Conservation (phyloP, 2,888 invertebrate genomes). For the Pollenia angustigena region DNA sequence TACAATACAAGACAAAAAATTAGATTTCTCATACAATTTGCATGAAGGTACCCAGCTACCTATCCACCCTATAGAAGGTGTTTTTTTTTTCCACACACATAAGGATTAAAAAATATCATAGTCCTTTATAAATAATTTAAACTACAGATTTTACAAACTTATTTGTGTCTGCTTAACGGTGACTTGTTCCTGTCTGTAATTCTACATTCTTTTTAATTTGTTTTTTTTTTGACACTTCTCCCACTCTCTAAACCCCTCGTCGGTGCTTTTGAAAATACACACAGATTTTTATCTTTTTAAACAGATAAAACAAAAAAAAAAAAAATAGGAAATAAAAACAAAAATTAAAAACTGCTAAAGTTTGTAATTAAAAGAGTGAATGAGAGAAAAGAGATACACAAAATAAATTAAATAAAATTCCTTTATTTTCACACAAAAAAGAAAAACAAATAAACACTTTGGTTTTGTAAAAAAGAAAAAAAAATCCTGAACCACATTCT, state of each 20-base stretch:
- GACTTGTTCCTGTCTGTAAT: slow-evolving; percentile 46
- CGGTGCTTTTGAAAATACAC: slow-evolving; percentile 7
- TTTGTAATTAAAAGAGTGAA: slow-evolving; percentile 53
- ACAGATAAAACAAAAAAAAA: slow-evolving; percentile 17
- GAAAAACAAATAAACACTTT: slow-evolving; percentile 51
- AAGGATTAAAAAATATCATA: no score
- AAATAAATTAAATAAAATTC: slow-evolving; percentile 22
- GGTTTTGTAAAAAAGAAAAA: background rate
- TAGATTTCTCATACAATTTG: no score
- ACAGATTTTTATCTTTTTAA: slow-evolving; percentile 28
- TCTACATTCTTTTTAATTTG: slow-evolving; percentile 25
- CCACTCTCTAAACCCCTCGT: slow-evolving; percentile 3
- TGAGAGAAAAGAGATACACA: slow-evolving; percentile 12
- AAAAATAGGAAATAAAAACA: slow-evolving; percentile 16
- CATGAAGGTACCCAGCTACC: no score
- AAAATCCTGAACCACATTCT: slow-evolving; percentile 20
- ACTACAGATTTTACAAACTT: background rate
- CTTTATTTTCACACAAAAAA: slow-evolving; percentile 41
- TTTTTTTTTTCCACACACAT: no score
- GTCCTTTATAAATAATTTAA: no score
- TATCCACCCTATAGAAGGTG: no score
- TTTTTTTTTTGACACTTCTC: background rate
- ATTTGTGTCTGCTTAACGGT: slow-evolving; percentile 33
- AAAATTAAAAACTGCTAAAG: slow-evolving; percentile 40
- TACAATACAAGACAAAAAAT: no score